phyloP scores from a whole-genome alignment of 2,888 invertebrate species.

The Metalampra italica region DNA sequence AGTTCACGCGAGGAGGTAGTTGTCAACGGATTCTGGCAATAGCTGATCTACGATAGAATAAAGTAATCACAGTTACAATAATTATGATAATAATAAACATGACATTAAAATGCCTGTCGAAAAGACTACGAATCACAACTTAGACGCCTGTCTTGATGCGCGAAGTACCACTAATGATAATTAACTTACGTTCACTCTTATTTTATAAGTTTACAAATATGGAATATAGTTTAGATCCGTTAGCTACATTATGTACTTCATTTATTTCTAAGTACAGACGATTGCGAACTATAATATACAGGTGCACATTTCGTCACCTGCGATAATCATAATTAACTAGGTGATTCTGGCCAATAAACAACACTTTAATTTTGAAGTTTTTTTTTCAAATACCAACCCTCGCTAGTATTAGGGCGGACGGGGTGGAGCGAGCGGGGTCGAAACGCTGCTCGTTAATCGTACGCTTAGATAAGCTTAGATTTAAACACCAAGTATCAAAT shows the following conservation, averaged over 20 bases:
- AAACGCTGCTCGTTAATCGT: too few relatives aligned
- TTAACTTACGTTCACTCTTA: conserved; percentile 64
- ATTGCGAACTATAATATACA: conserved; percentile 36
- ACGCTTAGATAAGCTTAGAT: too few relatives aligned
- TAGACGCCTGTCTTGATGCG: conserved; percentile 55
- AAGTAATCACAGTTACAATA: conserved; percentile 58
- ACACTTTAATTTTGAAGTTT: too few relatives aligned
- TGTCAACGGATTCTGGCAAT: conserved; percentile 45
- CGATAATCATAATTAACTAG: too few relatives aligned
- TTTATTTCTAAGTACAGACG: conserved; percentile 58
- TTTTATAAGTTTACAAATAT: conserved; percentile 49
- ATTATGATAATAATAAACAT: conserved; percentile 50
- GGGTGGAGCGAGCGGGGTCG: too few relatives aligned
- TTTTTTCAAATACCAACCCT: too few relatives aligned
- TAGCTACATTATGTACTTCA: conserved; percentile 68
- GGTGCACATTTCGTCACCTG: too few relatives aligned
- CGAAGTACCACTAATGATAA: conserved; percentile 54
- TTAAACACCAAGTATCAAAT: too few relatives aligned
- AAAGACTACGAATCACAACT: conserved; percentile 70
- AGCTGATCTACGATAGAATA: conserved; percentile 38
- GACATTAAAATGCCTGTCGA: conserved; percentile 60
- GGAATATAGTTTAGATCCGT: conserved; percentile 65
- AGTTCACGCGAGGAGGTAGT: conserved; percentile 50
- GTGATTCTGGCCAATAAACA: too few relatives aligned
- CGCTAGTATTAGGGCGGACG: too few relatives aligned